Conservation (phyloP, 1,140 invertebrate genomes). For the Megalonaias nervosa region DNA sequence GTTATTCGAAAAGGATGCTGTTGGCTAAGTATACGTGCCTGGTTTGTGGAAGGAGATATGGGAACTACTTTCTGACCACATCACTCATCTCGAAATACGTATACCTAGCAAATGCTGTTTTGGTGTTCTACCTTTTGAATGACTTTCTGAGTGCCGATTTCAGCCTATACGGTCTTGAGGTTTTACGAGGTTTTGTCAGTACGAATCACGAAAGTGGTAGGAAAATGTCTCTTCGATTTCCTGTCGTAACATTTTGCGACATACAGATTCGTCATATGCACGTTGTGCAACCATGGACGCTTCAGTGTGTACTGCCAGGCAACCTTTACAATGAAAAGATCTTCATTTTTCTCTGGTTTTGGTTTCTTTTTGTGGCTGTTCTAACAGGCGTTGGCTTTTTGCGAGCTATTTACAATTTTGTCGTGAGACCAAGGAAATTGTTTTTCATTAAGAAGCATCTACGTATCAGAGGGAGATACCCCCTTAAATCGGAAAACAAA, state of each 20-base stretch:
- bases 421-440: slow-evolving; percentile 21
- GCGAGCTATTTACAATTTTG: slow-evolving; percentile 14
- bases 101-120: slow-evolving; percentile 71
- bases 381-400: slow-evolving; percentile 33
- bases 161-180: slow-evolving; percentile 66
- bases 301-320: slow-evolving; percentile 68
- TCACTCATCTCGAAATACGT: slow-evolving; percentile 71
- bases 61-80: slow-evolving; percentile 69
- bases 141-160: slow-evolving; percentile 68
- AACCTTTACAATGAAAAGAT: slow-evolving; percentile 40
- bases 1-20: background rate
- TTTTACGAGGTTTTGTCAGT: slow-evolving; percentile 24
- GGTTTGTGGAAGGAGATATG: slow-evolving; percentile 59
- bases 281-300: slow-evolving; percentile 47
- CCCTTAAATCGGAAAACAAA: too few species aligned
- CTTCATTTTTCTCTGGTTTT: slow-evolving; percentile 66
- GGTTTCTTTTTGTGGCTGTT: slow-evolving; percentile 57
- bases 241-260: slow-evolving; percentile 57
- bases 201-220: slow-evolving; percentile 17
- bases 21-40: slow-evolving; percentile 17
- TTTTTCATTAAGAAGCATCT: slow-evolving; percentile 58
- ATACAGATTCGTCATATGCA: slow-evolving; percentile 46
- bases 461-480: too few species aligned
- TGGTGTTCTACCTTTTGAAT: slow-evolving; percentile 71
- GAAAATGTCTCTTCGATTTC: slow-evolving; percentile 42